phyloP scores from a whole-genome alignment of 2,113 vertebrate species.

The Penelope pileata region DNA sequence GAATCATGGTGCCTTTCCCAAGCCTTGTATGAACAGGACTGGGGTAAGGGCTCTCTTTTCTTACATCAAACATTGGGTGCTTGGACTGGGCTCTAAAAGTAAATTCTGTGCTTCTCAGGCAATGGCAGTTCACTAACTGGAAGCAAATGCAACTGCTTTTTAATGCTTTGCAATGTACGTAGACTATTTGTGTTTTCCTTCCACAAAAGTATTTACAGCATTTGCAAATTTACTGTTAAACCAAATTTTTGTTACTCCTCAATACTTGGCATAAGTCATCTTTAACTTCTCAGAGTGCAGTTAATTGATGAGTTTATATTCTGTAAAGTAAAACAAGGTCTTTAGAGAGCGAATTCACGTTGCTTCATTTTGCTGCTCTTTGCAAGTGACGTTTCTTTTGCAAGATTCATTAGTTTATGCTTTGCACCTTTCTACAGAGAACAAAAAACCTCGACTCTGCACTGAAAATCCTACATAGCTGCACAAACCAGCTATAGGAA shows the following conservation, averaged over 20 bases:
- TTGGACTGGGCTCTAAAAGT: constrained; percentile 70
- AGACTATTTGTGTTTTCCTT: neutral
- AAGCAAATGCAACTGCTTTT: neutral
- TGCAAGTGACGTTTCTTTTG: neutral
- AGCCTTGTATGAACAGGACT: constrained; percentile 89
- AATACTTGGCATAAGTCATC: neutral
- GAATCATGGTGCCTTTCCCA: constrained; percentile 86
- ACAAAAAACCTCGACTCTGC: neutral
- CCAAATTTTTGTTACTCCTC: neutral
- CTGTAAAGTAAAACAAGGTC: neutral
- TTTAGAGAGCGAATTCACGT: neutral
- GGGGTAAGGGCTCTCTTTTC: constrained; percentile 81
- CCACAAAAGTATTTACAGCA: neutral
- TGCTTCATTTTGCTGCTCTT: neutral
- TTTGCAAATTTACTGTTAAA: neutral
- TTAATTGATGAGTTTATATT: neutral
- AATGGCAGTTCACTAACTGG: constrained; percentile 9
- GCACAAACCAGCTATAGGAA: neutral
- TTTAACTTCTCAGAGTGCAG: neutral
- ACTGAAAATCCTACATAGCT: neutral
- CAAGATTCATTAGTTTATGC: neutral
- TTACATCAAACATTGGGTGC: constrained; percentile 60
- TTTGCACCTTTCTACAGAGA: neutral
- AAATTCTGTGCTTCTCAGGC: constrained; percentile 84
- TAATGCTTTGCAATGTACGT: neutral